Evolutionary conservation across 2,797 vertebrate genomes (phyloP).

Genomic region (Syngnathus acus): DNA sequence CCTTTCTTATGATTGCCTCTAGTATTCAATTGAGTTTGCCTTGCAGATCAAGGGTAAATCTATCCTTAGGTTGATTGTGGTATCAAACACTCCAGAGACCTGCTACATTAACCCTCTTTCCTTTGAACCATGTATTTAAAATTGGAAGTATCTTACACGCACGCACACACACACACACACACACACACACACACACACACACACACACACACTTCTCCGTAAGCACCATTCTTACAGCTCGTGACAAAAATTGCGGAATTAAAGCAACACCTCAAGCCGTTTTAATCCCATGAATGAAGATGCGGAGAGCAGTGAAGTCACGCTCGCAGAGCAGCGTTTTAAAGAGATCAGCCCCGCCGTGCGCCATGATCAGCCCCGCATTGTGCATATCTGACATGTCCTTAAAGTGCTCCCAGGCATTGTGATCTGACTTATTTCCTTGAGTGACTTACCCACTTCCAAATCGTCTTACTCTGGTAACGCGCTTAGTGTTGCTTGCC

Average conservation of each 20-base stretch:
- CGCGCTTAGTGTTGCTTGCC: slow-evolving; percentile 62
- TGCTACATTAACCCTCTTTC: slow-evolving; percentile 6
- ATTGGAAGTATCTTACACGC: slow-evolving; percentile 8
- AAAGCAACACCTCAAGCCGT: slow-evolving; percentile 40
- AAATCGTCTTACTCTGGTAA: slow-evolving; percentile 63
- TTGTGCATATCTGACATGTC: slow-evolving; percentile 58
- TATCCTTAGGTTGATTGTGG: slow-evolving; percentile 7
- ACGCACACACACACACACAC: too few species aligned
- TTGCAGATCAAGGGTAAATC: slow-evolving; percentile 19
- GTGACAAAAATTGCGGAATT: slow-evolving; percentile 41
- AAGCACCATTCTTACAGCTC: slow-evolving; percentile 28
- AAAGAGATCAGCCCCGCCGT: slow-evolving; percentile 46
- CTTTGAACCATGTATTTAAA: slow-evolving; percentile 19
- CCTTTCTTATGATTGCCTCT: neutral
- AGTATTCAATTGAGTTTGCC: neutral
- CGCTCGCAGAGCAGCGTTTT: slow-evolving; percentile 41
- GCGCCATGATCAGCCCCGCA: slow-evolving; percentile 48
- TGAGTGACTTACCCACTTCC: slow-evolving; percentile 53
- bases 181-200: too few species aligned
- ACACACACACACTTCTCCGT: slow-evolving; percentile 3
- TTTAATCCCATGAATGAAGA: slow-evolving; percentile 60
- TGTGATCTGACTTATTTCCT: slow-evolving; percentile 61
- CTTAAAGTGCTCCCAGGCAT: slow-evolving; percentile 51
- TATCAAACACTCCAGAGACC: neutral
- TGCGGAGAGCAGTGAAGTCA: slow-evolving; percentile 47